Evolutionary conservation across 2,113 vertebrate genomes (phyloP).

Genomic region (Myodes glareolus): DNA sequence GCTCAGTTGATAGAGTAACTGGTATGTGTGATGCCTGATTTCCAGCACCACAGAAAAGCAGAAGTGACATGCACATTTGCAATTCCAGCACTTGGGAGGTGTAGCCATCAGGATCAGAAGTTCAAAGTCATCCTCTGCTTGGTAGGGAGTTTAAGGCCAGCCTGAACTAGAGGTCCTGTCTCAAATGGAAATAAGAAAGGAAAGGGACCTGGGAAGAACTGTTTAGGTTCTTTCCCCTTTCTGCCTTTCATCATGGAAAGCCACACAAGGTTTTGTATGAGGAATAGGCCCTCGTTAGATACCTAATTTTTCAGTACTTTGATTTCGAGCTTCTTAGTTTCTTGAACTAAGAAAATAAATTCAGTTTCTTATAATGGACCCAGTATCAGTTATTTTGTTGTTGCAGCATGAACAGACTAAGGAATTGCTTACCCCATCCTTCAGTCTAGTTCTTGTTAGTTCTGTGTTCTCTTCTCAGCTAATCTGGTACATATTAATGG

Average conservation of each 20-base stretch:
- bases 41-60: not conserved
- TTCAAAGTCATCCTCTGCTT: not conserved
- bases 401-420: not conserved
- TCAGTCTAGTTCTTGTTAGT: not conserved
- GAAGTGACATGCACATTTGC: not conserved
- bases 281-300: not conserved
- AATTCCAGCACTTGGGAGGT: not conserved
- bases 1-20: not conserved
- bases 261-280: not conserved
- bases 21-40: not conserved
- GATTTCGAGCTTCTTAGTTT: not conserved
- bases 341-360: not conserved
- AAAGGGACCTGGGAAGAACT: not conserved
- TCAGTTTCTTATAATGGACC: not conserved
- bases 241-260: not conserved
- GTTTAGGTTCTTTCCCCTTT: not conserved
- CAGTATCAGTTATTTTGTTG: not conserved
- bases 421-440: not conserved
- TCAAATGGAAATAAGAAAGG: not conserved
- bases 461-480: slow-evolving; percentile 20
- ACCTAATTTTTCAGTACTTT: not conserved
- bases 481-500: slow-evolving; percentile 27
- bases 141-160: not conserved
- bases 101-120: not conserved
- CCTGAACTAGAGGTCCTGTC: not conserved